These are phyloP conservation scores for Scrobipalpa costella DNA, from an alignment of 2,888 invertebrate species.

Conservation along the genomic window DNA sequence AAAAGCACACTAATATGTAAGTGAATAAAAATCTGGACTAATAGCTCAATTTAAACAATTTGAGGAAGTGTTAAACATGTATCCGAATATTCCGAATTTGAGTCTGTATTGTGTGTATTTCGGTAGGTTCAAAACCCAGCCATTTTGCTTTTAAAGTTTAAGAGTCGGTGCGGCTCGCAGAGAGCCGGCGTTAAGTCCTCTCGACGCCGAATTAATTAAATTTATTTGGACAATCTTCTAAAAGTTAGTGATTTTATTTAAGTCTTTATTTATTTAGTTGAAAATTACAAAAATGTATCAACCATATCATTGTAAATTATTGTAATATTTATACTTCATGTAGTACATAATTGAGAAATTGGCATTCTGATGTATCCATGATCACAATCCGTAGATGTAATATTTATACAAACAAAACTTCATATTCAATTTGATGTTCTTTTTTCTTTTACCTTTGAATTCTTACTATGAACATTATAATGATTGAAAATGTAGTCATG, in stretches of 20 bases:
- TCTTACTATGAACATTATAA: constrained; percentile 13
- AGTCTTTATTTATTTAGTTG: constrained; percentile 43
- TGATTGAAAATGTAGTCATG: constrained; percentile 41
- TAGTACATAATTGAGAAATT: constrained; percentile 43
- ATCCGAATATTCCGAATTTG: background rate
- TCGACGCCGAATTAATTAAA: constrained; percentile 61
- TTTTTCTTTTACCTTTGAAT: constrained; percentile 8
- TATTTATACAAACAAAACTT: background rate
- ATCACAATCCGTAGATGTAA: constrained; percentile 48
- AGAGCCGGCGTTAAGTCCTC: constrained; percentile 49
- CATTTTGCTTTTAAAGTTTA: constrained; percentile 31
- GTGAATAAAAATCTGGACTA: too few species aligned
- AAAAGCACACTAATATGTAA: background rate
- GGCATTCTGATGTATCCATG: constrained; percentile 47
- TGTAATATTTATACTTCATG: constrained; percentile 44
- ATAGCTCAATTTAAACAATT: too few species aligned
- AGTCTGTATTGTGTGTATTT: background rate
- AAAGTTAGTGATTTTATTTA: constrained; percentile 52
- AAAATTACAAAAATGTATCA: constrained; percentile 41
- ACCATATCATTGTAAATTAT: constrained; percentile 59
- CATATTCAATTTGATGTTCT: background rate
- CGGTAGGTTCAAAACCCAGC: background rate
- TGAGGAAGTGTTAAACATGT: too few species aligned
- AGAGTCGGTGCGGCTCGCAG: constrained; percentile 29
- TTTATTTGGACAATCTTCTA: constrained; percentile 38